Base-by-base conservation (phyloP, 2,888 invertebrate genomes). In the Mythimna albipuncta region DNA sequence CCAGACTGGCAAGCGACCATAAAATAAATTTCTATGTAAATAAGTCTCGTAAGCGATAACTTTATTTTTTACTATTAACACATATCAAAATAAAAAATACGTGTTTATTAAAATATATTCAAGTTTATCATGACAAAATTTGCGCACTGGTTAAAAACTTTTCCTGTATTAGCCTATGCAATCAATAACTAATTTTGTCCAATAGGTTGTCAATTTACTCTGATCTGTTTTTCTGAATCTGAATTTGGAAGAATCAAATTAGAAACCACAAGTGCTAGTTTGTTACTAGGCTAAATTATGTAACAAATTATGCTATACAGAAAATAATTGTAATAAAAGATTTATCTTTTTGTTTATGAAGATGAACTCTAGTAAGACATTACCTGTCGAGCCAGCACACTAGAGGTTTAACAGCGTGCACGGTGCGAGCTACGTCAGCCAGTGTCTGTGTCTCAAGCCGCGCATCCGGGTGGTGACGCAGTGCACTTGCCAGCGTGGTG, bases 381-480 rank as follows among this genome's bases (percentile, higher is more conserved):
- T 92, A 97, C 97, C 98, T 97, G 93, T 99, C 99, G 26, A 99
- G 96, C 99, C 99, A 99, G 89, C 98, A 98, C 35, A 98, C 98
- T 69, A 99, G 96, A 74, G 98, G 98, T 93, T 99, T 99, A 57
- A 99, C 98, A 61, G 98, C 98, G 64, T 97, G 97, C 88, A 99
- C 97, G 68, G 98, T 97, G 85, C 98, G 97, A 62, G 99, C 98
- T 68, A 99, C 98, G 92, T 98, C 98, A 50, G 98, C 98, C 88
- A 99, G 96, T 69, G 98, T 98, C 94, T 97, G 97, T 16, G 98
- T 98, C 82, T 98, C 97, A 62, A 99, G 97, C 75, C 97, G 97
- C 86, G 96, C 96, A 63, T 97, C 95, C 44, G 96, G 93, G 63
- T 98, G 98, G 97, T 82, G 98, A 97, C n/a, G 98, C 97, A 88